These are phyloP conservation scores for Eupeodes luniger DNA, from an alignment of 2,888 invertebrate genomes.

Conservation along the genomic window DNA sequence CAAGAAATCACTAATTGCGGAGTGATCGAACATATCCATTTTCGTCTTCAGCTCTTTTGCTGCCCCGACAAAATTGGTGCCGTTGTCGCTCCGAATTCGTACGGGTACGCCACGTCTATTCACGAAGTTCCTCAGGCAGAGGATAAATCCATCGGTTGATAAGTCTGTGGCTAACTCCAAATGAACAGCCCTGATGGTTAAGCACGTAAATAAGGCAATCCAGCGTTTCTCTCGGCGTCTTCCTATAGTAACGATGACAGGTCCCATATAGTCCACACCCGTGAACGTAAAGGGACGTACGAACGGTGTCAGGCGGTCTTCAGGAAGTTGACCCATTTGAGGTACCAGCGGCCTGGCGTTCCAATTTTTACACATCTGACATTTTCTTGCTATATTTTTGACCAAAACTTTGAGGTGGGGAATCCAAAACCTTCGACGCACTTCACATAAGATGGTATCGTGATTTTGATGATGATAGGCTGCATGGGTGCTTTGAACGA, in stretches of 20 bases:
- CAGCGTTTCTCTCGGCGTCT: neutral
- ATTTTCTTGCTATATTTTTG: neutral
- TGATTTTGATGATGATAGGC: neutral
- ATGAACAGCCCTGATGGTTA: neutral
- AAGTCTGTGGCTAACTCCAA: neutral
- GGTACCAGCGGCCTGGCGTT: neutral
- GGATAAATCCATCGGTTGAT: neutral
- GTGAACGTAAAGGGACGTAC: slow-evolving; percentile 1
- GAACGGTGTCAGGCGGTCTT: slow-evolving; percentile 7
- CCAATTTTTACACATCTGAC: neutral
- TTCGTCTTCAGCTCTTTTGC: slow-evolving; percentile 47
- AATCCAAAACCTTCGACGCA: neutral
- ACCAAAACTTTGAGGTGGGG: neutral
- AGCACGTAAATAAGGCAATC: neutral
- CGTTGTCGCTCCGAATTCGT: too few species aligned
- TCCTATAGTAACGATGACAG: neutral
- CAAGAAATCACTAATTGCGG: slow-evolving; percentile 45
- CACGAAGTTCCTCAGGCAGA: slow-evolving; percentile 23
- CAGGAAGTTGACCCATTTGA: slow-evolving; percentile 14
- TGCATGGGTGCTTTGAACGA: neutral
- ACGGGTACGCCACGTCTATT: slow-evolving; percentile 61
- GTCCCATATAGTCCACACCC: slow-evolving; percentile 21
- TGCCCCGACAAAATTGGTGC: slow-evolving; percentile 66
- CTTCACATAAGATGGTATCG: neutral
- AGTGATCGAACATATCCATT: slow-evolving; percentile 42